A percentile compares a stretch with the other conserved stretches of the same genome.
Evolutionary conservation across 2,888 invertebrate genomes (phyloP).

Genomic region (Troides helena): DNA sequence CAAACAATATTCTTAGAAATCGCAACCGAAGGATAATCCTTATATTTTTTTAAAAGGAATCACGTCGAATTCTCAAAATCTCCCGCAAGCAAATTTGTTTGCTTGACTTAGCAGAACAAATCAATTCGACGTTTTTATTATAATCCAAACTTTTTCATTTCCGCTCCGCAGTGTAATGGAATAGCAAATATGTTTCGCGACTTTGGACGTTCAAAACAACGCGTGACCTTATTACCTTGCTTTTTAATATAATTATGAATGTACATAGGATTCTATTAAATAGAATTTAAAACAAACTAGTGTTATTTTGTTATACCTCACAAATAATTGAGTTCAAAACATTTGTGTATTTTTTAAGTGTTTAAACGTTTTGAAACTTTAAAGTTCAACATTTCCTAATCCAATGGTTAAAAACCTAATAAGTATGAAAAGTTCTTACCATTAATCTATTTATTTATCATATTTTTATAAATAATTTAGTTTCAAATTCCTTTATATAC

Average conservation of each 20-base stretch:
- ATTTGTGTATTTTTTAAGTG: too few relatives aligned
- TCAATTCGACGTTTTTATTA: background rate
- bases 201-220: background rate
- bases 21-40: conserved; percentile 1
- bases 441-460: too few relatives aligned
- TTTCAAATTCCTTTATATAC: background rate
- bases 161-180: background rate
- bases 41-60: background rate
- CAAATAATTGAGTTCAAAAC: too few relatives aligned
- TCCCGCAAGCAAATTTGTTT: conserved; percentile 1
- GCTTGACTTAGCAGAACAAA: conserved; percentile 9
- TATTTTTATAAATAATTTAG: background rate
- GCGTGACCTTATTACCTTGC: too few relatives aligned
- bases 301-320: too few relatives aligned
- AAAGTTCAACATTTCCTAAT: too few relatives aligned
- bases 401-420: too few relatives aligned
- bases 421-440: too few relatives aligned
- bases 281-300: too few relatives aligned
- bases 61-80: background rate
- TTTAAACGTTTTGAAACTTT: too few relatives aligned
- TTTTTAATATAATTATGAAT: too few relatives aligned
- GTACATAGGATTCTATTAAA: too few relatives aligned
- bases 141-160: conserved; percentile 1
- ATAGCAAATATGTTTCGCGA: background rate
- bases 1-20: background rate